A percentile compares a stretch with the other conserved stretches of the same genome.
Evolutionary conservation across 2,113 vertebrate species (phyloP).

Genomic region (Mystacornis crossleyi): DNA sequence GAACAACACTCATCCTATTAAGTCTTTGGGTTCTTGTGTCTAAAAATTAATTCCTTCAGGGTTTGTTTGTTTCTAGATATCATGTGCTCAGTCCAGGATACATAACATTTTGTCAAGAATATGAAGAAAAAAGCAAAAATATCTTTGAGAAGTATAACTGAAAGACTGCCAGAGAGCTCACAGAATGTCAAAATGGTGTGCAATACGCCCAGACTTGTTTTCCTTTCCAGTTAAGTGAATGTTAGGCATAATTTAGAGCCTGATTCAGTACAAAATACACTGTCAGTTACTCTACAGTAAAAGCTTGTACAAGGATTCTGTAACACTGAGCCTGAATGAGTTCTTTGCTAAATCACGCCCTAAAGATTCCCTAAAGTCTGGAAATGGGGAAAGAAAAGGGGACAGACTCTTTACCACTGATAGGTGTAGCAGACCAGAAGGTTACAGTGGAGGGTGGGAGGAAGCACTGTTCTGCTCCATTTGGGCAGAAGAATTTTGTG

Average conservation of each 20-base stretch:
- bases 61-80: slow-evolving; percentile 2
- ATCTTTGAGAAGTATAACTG: slow-evolving; percentile 19
- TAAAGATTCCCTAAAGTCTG: slow-evolving; percentile 17
- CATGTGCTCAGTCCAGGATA: neutral
- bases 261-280: slow-evolving; percentile 31
- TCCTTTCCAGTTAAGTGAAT: slow-evolving; percentile 9
- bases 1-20: slow-evolving; percentile 47
- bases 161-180: slow-evolving; percentile 5
- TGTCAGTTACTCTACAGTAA: neutral
- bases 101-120: neutral
- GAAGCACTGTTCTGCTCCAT: slow-evolving; percentile 34
- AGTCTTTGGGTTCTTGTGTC: neutral
- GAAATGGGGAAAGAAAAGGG: neutral
- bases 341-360: slow-evolving; percentile 25
- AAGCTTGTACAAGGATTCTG: neutral
- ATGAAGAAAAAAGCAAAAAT: slow-evolving; percentile 22
- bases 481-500: slow-evolving; percentile 39
- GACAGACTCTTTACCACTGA: neutral
- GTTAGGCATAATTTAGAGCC: neutral
- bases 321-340: neutral
- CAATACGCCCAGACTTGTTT: neutral
- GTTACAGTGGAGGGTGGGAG: neutral
- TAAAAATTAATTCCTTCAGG: slow-evolving; percentile 43
- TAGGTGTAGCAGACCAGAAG: slow-evolving; percentile 5
- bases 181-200: neutral